Base-by-base conservation (phyloP, 2,113 vertebrate genomes). In the Amazona guildingii region DNA sequence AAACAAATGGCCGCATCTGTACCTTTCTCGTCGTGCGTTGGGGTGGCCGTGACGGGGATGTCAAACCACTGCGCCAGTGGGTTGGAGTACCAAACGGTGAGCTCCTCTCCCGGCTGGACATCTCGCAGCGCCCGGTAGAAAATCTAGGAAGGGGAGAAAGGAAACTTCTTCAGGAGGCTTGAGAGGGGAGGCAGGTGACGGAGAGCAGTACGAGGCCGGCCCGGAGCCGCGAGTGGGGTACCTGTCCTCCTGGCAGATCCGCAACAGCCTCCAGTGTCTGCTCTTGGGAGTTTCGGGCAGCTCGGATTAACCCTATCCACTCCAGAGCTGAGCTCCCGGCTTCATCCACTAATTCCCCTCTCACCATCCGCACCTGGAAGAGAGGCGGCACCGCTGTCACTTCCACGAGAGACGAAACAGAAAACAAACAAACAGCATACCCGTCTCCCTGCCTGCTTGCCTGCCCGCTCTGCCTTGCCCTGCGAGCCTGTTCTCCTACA, bases 21-120 rank as follows among this genome's bases (percentile, higher is more conserved):
- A 99, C 99, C 99, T 99, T 99, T 99, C 90, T 99, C 99, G 72
- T 99, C 99, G 94, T 99, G 99, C 1, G 99, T 99, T 6, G 99
- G 99, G 39, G 99, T 99, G 35, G 99, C 99, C 9, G 98, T 99
- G 28, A 98, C 98, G 13, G 99, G 98, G 61, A 99, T 99, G 97
- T 99, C 99, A 72, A 99, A 99, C 99, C 99, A 99, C 96, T 99
- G 99, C 9, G 99, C 99, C 97, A 99, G 94, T 29, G 98, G 92
- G 96, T 98, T 99, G 86, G 99, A 99, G 95, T 99, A 99, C 99
- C 99, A 99, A 48, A 99, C 99, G 12, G 98, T 98, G 91, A 99
- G 97, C 95, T 99, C 99, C 92, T 99, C 99, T 96, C 99, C 99
- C 7, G 98, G 98, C 57, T 99, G 99, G 88, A 99, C 98, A 57